Evolutionary conservation across 2,113 vertebrate genomes (phyloP).

Genomic region (Sinocyclocheilus rhinocerous): DNA sequence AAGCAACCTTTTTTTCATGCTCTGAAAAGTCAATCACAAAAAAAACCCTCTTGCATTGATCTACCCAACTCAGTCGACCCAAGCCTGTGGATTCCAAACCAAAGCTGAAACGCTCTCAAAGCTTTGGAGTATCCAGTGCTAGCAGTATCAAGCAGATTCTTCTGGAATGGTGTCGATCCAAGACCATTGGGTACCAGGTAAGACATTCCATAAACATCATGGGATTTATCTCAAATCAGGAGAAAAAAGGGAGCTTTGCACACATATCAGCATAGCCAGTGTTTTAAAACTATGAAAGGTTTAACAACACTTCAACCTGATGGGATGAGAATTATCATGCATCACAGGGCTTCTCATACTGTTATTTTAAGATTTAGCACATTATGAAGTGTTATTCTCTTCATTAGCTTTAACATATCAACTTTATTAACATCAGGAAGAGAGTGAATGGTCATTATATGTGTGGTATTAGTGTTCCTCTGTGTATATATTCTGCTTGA

Average conservation of each 20-base stretch:
- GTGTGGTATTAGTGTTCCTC: not conserved
- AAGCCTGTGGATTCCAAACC: conserved; percentile 82
- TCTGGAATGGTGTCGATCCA: conserved; percentile 95
- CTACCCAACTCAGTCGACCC: conserved; percentile 69
- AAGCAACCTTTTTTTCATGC: not conserved
- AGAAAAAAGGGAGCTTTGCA: not conserved
- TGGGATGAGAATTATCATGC: not conserved
- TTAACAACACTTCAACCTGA: not conserved
- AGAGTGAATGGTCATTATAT: not conserved
- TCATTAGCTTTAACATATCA: conserved; percentile 16
- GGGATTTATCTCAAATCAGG: not conserved
- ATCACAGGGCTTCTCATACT: not conserved
- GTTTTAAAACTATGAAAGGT: not conserved
- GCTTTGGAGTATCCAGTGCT: conserved; percentile 92
- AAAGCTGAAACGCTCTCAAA: conserved; percentile 93
- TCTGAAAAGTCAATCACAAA: not conserved
- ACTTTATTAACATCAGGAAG: not conserved
- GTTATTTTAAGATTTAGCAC: not conserved
- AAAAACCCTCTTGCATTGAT: not conserved
- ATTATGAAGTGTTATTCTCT: not conserved
- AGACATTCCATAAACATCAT: not conserved
- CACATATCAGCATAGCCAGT: not conserved
- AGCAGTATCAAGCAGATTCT: conserved; percentile 98
- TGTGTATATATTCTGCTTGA: conserved; percentile 21
- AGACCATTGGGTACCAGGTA: conserved; percentile 96